Evolutionary conservation across 2,797 vertebrate genomes (phyloP), one percentile per base, ranked within the genome.

Genomic region (Zalophus californianus): DNA sequence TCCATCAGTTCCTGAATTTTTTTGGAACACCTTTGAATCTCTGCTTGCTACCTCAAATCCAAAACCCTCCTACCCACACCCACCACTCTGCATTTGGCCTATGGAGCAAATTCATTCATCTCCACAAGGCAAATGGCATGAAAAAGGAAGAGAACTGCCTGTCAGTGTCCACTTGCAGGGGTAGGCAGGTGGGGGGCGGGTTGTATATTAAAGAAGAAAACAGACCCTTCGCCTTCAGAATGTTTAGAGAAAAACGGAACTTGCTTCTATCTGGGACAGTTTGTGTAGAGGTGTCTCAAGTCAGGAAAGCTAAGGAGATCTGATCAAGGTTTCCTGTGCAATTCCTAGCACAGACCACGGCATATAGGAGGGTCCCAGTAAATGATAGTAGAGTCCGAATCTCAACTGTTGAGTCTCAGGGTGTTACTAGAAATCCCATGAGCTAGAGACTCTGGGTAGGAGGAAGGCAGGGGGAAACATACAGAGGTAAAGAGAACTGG

Each of bases 401-500:
- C 56, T 70, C 72, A 32, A 8, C 6, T 73, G 41, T 41, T n/a
- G 56, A 54, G 44, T 90, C 82, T 85, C 52, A 64, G 72, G 38
- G 8, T 90, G 66, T 91, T 84, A 77, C 86, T 82, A 80, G 95
- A 92, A 96, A 91, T 89, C 25, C 52, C 44, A 7, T 4, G 38
- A 91, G 72, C 38, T 82, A 79, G 90, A 78, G 50, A 54, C 75
- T 48, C 38, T 54, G 52, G 89, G 60, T 38, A 89, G 86, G 52
- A 93, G 35, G 80, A 78, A 52, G 66, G 38, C 29, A 72, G 54
- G 38, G 44, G 68, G 11, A 86, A 92, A 79, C 25, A 79, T 23
- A 13, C 52, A 48, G 5, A 62, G 77, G 54, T 25, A 72, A 77
- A 78, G 58, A 70, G 68, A 94, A 64, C n/a, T 23, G 23, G 66